phyloP scores from a whole-genome alignment of 2,113 vertebrate genomes.

The Callocephalon fimbriatum region DNA sequence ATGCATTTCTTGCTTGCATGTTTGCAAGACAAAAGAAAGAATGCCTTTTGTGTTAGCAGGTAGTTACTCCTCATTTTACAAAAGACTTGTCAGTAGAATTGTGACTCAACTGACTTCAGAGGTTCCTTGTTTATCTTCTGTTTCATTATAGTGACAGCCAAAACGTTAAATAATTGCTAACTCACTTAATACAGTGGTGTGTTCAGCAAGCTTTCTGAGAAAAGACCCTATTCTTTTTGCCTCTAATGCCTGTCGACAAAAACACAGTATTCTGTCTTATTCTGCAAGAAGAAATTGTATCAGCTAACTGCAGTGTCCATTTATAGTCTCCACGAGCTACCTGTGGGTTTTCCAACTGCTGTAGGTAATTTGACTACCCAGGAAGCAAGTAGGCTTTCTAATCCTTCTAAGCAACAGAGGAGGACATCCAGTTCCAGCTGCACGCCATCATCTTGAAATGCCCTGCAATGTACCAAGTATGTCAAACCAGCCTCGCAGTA shows the following conservation, averaged over 20 bases:
- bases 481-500: not conserved
- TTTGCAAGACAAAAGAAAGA: not conserved
- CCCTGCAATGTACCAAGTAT: not conserved
- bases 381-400: conserved; percentile 22
- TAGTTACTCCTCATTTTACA: not conserved
- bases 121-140: not conserved
- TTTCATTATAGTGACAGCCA: not conserved
- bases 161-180: not conserved
- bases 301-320: not conserved
- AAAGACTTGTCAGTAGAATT: not conserved
- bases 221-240: not conserved
- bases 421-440: conserved; percentile 9
- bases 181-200: not conserved
- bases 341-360: not conserved
- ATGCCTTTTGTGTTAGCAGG: not conserved
- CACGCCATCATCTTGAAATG: not conserved
- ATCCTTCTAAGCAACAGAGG: not conserved
- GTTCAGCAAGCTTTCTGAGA: not conserved
- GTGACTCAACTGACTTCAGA: not conserved
- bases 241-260: not conserved
- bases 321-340: conserved; percentile 14
- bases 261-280: not conserved
- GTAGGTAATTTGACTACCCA: conserved; percentile 37
- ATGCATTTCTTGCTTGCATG: not conserved
- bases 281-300: not conserved